Percentiles rank a stretch among this genome's conserved stretches.
Conservation (phyloP, 2,888 invertebrate genomes). For the Oxyscelio sp. region DNA sequence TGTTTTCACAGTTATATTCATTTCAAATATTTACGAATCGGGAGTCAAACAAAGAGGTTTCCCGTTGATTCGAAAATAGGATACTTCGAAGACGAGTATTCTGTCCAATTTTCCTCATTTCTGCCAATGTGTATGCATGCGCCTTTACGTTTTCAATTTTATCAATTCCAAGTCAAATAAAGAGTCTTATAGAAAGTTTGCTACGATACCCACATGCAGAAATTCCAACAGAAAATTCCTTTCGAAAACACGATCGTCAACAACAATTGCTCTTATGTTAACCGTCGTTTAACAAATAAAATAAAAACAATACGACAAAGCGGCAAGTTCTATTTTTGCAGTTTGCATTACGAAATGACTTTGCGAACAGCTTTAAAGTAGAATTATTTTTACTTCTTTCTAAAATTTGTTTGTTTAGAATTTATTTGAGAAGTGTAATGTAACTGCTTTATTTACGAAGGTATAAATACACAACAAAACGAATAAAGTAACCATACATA, state of each 20-base stretch:
- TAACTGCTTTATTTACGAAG: neutral
- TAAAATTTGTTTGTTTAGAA: conserved; percentile 27
- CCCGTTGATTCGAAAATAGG: conserved; percentile 26
- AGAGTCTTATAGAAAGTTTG: conserved; percentile 35
- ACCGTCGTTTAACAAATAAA: conserved; percentile 27
- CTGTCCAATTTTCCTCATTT: conserved; percentile 53
- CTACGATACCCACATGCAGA: conserved; percentile 20
- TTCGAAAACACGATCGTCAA: conserved; percentile 24
- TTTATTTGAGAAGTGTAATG: conserved; percentile 17
- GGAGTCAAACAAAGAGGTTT: conserved; percentile 43
- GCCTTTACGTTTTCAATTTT: conserved; percentile 50
- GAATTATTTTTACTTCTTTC: conserved; percentile 1
- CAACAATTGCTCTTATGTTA: conserved; percentile 19
- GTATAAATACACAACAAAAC: no score
- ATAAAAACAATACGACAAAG: neutral
- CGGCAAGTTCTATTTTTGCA: neutral
- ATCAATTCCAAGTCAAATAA: conserved; percentile 48
- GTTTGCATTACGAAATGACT: neutral
- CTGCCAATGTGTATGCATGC: conserved; percentile 57
- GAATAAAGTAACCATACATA: conserved; percentile 9
- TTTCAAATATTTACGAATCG: conserved; percentile 38
- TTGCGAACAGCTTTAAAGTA: neutral
- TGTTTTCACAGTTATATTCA: conserved; percentile 20
- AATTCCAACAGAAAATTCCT: conserved; percentile 41
- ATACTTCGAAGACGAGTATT: conserved; percentile 32